A percentile compares a stretch with the other conserved stretches of the same genome.
These are phyloP conservation scores for Drosophila rufa DNA, from an alignment of 1,140 invertebrate genomes.

Conservation along the genomic window DNA sequence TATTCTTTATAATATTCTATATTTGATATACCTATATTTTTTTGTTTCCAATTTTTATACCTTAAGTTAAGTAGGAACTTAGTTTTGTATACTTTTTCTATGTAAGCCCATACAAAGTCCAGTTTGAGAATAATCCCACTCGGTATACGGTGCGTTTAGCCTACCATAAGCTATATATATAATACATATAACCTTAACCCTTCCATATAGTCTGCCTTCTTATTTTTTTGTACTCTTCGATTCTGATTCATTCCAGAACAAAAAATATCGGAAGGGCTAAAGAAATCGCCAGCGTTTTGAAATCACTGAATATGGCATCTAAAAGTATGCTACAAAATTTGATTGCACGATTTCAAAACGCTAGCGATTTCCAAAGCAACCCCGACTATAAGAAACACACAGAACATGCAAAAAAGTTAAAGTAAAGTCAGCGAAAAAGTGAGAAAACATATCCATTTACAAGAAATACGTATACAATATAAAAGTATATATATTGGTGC, in stretches of 20 bases:
- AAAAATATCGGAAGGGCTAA: background rate
- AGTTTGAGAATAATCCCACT: conserved; percentile 27
- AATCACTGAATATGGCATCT: no score
- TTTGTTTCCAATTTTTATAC: conserved; percentile 16
- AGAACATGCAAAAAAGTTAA: background rate
- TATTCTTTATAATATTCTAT: background rate
- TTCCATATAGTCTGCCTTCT: conserved; percentile 26
- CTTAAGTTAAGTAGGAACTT: conserved; percentile 32
- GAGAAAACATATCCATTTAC: conserved; percentile 48
- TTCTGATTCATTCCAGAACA: conserved; percentile 33
- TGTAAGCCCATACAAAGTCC: conserved; percentile 28
- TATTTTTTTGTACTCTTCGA: conserved; percentile 1
- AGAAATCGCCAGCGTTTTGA: no score
- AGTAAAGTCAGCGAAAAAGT: conserved; percentile 7
- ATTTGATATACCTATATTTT: conserved; percentile 1
- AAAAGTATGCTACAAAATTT: no score
- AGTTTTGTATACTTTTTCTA: conserved; percentile 47
- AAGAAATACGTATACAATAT: conserved; percentile 24
- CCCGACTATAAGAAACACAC: background rate
- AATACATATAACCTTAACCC: conserved; percentile 1
- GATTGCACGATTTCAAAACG: no score
- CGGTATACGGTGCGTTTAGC: conserved; percentile 19
- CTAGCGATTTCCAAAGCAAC: no score
- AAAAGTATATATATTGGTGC: conserved; percentile 15
- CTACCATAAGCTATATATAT: conserved; percentile 9